These are phyloP conservation scores for Elaeidobius kamerunicus DNA, from an alignment of 2,888 invertebrate genomes.

Conservation along the genomic window DNA sequence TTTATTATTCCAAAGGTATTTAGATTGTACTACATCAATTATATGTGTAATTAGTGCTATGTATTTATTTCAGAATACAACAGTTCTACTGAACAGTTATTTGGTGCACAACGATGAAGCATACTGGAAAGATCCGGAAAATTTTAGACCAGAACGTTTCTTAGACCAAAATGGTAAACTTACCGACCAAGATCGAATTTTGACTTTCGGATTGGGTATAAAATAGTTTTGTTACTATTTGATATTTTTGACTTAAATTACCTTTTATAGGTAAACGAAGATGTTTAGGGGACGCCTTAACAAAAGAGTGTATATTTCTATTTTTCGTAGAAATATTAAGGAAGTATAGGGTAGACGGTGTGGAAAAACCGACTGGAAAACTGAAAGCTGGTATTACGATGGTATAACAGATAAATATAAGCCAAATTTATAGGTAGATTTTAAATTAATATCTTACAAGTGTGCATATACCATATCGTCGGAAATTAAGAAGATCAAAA, in stretches of 20 bases:
- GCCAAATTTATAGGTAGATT: constrained; percentile 28
- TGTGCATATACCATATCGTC: too few relatives aligned
- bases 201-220: constrained; percentile 49
- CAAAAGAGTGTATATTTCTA: constrained; percentile 59
- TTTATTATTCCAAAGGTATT: constrained; percentile 52
- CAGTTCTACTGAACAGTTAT: constrained; percentile 44
- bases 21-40: constrained; percentile 45
- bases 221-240: too few relatives aligned
- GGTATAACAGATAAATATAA: constrained; percentile 56
- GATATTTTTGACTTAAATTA: too few relatives aligned
- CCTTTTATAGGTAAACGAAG: constrained; percentile 57
- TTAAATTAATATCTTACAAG: too few relatives aligned
- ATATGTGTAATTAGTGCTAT: constrained; percentile 51
- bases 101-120: constrained; percentile 57
- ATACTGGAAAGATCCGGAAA: constrained; percentile 60
- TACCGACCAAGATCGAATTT: constrained; percentile 40
- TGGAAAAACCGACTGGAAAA: constrained; percentile 47
- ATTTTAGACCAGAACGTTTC: constrained; percentile 64
- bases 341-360: constrained; percentile 53
- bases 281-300: constrained; percentile 64
- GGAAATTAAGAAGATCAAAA: too few relatives aligned
- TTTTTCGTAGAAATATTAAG: constrained; percentile 60
- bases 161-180: constrained; percentile 48
- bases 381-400: constrained; percentile 56
- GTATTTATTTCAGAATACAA: constrained; percentile 45